Evolutionary conservation across 2,113 vertebrate genomes (phyloP), one percentile per base, ranked within the genome.

Genomic region (Nothocercus julius): DNA sequence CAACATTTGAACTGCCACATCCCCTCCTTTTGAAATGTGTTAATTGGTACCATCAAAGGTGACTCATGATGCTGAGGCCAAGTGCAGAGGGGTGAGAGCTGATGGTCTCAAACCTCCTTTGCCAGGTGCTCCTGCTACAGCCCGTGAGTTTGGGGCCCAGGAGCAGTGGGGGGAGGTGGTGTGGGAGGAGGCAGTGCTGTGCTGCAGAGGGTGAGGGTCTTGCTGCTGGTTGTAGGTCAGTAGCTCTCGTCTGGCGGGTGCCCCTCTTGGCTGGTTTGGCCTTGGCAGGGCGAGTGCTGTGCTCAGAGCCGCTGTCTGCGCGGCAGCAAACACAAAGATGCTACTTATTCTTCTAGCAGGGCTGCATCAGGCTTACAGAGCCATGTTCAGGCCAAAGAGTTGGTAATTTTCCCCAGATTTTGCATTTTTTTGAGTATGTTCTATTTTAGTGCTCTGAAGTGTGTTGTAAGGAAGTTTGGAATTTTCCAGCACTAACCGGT

Each of bases 181-280:
- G 25, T 9, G 27, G 36, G 36, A 75, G 51, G 69, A 32, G 45
- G 44, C 53, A 61, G 21, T 5, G 1, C 13, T 34, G 19, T 32
- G 25, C 20, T 18, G 59, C 36, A 36, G 78, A 25, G 36, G 25
- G 16, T 18, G 27, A 64, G 38, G 62, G 19, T 4, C 12, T 4
- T 36, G 69, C 61, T 59, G 54, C 38, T 1, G 0, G 25, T 21
- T 38, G 13, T 20, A 24, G 11, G 25, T 32, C 28, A 17, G 21
- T 25, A 7, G 17, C 49, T 49, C 49, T 11, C 8, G 20, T 20
- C 32, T 8, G 1, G 5, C 9, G 8, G 21, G 49, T 49, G 21
- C 20, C 49, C 7, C 17, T 40, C 16, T n/a, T 34, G 34, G 49
- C 20, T 3, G 4, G 1, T 0, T 19, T 1, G 2, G 56, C 34